A percentile compares a stretch with the other conserved stretches of the same genome.
phyloP scores from a whole-genome alignment of 2,888 invertebrate species.

The Melieria picta region DNA sequence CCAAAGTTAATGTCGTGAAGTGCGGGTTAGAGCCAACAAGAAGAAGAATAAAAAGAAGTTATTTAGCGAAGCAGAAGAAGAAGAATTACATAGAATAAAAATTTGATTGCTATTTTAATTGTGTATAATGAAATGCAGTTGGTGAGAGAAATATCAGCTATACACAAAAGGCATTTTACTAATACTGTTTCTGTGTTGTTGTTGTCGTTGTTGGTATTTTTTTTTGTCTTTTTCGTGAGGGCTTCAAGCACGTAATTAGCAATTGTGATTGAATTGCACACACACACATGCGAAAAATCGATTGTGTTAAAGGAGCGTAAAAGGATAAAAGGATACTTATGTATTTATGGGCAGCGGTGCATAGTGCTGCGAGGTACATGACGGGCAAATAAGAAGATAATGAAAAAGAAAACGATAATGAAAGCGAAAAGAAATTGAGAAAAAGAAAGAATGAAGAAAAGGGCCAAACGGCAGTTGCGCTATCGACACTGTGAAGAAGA shows the following conservation, averaged over 20 bases:
- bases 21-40: slow-evolving; percentile 54
- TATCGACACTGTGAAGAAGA: neutral
- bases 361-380: neutral
- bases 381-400: slow-evolving; percentile 2
- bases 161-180: too few relatives aligned
- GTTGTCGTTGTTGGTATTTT: too few relatives aligned
- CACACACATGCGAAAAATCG: neutral
- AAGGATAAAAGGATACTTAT: neutral
- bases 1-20: slow-evolving; percentile 63
- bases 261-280: neutral
- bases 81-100: neutral
- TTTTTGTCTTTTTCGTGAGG: neutral
- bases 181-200: too few relatives aligned
- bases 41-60: slow-evolving; percentile 20
- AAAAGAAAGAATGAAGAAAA: neutral
- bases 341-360: neutral
- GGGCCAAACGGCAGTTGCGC: neutral
- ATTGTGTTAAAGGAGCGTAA: neutral
- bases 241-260: neutral
- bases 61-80: neutral
- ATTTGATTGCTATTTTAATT: slow-evolving; percentile 5
- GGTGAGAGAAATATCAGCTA: too few relatives aligned
- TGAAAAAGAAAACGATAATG: neutral
- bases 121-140: neutral
- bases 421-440: neutral